phyloP scores from a whole-genome alignment of 2,888 invertebrate species.

The Mythimna impura region DNA sequence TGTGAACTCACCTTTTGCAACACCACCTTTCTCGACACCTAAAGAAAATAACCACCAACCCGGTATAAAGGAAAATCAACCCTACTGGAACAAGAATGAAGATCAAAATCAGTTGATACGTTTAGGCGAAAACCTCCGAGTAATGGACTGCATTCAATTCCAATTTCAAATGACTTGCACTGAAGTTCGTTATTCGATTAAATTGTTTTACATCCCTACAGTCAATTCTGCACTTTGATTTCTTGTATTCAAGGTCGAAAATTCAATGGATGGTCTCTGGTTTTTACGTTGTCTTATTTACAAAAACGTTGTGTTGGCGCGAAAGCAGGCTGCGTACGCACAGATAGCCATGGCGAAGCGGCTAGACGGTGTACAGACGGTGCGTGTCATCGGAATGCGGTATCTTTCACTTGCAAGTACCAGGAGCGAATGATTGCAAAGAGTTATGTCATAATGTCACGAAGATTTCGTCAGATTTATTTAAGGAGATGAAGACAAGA shows the following conservation, averaged over 20 bases:
- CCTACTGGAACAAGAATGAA: background rate
- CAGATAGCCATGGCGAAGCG: conserved; percentile 76
- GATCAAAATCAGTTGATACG: conserved; percentile 12
- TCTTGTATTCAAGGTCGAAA: conserved; percentile 33
- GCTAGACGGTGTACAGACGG: conserved; percentile 84
- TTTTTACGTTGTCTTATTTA: conserved; percentile 41
- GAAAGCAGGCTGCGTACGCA: conserved; percentile 78
- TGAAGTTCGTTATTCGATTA: conserved; percentile 47
- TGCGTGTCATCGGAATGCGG: conserved; percentile 66
- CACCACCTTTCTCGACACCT: conserved; percentile 29
- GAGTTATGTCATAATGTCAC: conserved; percentile 30
- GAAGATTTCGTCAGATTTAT: conserved; percentile 18
- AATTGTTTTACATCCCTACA: conserved; percentile 7
- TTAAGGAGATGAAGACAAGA: background rate
- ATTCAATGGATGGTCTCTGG: conserved; percentile 27
- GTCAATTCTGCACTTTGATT: background rate
- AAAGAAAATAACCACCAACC: conserved; percentile 37
- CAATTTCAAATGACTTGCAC: conserved; percentile 50
- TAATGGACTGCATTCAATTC: conserved; percentile 48
- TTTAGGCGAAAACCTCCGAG: conserved; percentile 9
- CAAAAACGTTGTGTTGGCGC: conserved; percentile 58
- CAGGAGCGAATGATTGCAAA: conserved; percentile 46
- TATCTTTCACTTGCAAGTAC: conserved; percentile 52
- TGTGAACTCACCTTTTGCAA: conserved; percentile 76
- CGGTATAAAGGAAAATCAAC: conserved; percentile 31